Evolutionary conservation across 2,113 vertebrate species (phyloP).

Genomic region (Rhipidura dahli): DNA sequence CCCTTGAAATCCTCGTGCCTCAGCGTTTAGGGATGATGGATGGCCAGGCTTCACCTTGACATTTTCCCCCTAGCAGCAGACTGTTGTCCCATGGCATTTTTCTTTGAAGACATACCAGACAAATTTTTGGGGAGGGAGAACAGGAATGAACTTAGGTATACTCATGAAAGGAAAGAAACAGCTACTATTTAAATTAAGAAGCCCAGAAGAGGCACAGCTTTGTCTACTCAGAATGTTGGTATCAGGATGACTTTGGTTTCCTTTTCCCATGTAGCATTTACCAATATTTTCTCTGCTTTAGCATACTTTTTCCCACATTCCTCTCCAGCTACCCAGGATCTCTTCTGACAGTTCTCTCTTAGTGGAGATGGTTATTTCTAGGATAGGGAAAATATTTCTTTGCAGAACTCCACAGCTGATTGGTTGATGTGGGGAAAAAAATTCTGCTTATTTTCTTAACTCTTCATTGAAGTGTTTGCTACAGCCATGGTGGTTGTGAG

Average conservation of each 20-base stretch:
- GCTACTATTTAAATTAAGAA: neutral
- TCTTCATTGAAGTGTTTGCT: neutral
- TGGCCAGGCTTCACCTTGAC: conserved; percentile 49
- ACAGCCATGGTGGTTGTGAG: neutral
- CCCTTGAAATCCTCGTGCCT: conserved; percentile 62
- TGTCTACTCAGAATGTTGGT: neutral
- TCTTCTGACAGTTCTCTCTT: neutral
- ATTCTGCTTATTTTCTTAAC: neutral
- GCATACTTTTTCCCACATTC: neutral
- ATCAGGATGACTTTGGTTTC: neutral
- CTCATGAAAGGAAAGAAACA: neutral
- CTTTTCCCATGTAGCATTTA: neutral
- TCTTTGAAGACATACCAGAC: neutral
- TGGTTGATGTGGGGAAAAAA: neutral
- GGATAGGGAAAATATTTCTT: neutral
- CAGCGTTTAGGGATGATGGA: conserved; percentile 61
- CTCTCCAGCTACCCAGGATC: neutral
- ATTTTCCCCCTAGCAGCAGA: conserved; percentile 11
- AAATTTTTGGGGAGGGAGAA: neutral
- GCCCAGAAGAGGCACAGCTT: neutral
- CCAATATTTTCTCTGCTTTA: neutral
- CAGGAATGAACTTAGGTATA: neutral
- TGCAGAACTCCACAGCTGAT: neutral
- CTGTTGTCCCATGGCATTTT: conserved; percentile 26
- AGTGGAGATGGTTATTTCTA: neutral